Percentiles rank a stretch among this genome's conserved stretches.
These are phyloP conservation scores for Drosophila diplacantha DNA, from an alignment of 2,888 invertebrate species.

Conservation along the genomic window DNA sequence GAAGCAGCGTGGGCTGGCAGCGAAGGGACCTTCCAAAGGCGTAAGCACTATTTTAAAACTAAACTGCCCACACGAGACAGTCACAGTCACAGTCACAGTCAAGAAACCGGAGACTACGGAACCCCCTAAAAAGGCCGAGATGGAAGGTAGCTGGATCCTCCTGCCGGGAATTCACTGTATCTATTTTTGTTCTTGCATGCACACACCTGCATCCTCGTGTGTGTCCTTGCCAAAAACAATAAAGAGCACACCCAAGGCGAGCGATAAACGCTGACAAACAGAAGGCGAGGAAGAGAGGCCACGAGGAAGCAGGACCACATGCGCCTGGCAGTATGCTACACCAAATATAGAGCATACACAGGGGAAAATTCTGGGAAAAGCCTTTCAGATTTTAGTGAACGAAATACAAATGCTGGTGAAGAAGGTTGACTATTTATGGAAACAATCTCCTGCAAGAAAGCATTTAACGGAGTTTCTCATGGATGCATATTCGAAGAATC, in stretches of 20 bases:
- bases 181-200: conserved; percentile 10
- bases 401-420: no score
- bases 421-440: no score
- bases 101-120: conserved; percentile 7
- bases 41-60: conserved; percentile 31
- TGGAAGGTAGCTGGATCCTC: conserved; percentile 23
- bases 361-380: neutral
- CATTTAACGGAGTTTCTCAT: no score
- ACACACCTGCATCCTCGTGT: conserved; percentile 24
- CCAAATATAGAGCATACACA: conserved; percentile 18
- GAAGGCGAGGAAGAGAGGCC: conserved; percentile 17
- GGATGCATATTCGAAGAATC: no score
- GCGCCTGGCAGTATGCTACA: conserved; percentile 30
- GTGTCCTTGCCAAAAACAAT: conserved; percentile 61
- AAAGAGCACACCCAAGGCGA: conserved; percentile 44
- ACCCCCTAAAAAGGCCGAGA: conserved; percentile 8
- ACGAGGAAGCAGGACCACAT: conserved; percentile 14
- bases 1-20: conserved; percentile 12
- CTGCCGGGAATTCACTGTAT: conserved; percentile 12
- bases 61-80: conserved; percentile 54
- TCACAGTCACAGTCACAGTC: conserved; percentile 13
- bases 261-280: conserved; percentile 54
- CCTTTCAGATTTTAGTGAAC: no score
- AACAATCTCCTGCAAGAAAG: neutral
- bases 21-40: conserved; percentile 8